Evolutionary conservation across 2,797 vertebrate genomes (phyloP).

Genomic region (Synanceia verrucosa): DNA sequence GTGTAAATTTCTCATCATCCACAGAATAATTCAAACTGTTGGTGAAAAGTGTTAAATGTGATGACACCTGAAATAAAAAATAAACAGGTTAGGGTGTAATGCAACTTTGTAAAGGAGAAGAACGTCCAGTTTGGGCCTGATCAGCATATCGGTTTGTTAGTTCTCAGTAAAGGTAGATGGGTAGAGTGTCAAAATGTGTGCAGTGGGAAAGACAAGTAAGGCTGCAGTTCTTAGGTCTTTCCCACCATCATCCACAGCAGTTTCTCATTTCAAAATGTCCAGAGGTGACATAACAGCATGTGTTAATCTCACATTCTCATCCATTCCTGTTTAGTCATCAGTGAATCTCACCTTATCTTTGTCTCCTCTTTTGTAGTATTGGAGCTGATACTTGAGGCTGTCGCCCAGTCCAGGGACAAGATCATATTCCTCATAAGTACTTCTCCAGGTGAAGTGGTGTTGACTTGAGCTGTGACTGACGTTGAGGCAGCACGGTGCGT

Average conservation of each 20-base stretch:
- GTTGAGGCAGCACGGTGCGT: constrained; percentile 65
- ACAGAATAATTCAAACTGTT: not conserved
- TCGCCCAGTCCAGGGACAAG: fast-evolving
- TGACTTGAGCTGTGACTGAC: constrained; percentile 47
- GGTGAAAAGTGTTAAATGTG: not conserved
- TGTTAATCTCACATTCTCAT: not conserved
- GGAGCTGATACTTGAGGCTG: constrained; percentile 62
- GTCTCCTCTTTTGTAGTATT: constrained; percentile 39
- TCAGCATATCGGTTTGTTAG: not conserved
- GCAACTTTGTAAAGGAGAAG: not conserved
- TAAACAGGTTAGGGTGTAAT: not conserved
- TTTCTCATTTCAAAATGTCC: not conserved
- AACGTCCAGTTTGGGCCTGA: not conserved
- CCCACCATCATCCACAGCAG: too few species aligned
- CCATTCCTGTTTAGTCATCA: not conserved
- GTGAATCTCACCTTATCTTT: constrained; percentile 37
- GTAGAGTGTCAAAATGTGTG: not conserved
- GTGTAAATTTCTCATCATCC: constrained; percentile 23
- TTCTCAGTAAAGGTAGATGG: not conserved
- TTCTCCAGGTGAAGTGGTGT: constrained; percentile 75
- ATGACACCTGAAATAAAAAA: constrained; percentile 34
- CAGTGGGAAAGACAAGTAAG: not conserved
- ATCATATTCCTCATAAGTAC: constrained; percentile 53
- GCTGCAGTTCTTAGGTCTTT: too few species aligned
- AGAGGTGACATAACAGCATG: not conserved